These are phyloP conservation scores for Strix aluco DNA, from an alignment of 2,113 vertebrate genomes.

Conservation along the genomic window DNA sequence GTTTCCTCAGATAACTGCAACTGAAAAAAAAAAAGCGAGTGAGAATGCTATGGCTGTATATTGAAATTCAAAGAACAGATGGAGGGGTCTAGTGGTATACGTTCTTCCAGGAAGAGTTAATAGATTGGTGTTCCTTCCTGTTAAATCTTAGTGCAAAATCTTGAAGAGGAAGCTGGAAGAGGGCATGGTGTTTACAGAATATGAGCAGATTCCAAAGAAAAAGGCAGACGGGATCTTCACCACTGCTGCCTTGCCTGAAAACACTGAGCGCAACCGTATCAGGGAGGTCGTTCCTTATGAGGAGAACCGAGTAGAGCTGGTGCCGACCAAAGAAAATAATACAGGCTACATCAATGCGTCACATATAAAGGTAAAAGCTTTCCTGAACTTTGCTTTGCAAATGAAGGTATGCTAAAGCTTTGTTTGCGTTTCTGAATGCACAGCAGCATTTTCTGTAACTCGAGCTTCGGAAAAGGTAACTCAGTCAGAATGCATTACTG, in stretches of 20 bases:
- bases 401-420: neutral
- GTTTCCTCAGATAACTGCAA: neutral
- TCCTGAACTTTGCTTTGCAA: neutral
- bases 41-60: neutral
- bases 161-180: slow-evolving; percentile 89
- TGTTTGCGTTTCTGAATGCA: neutral
- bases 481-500: neutral
- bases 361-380: slow-evolving; percentile 84
- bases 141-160: slow-evolving; percentile 83
- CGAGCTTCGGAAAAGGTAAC: neutral
- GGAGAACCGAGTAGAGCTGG: slow-evolving; percentile 90
- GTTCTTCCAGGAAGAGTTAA: neutral
- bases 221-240: slow-evolving; percentile 81
- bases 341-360: slow-evolving; percentile 95
- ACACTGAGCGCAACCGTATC: slow-evolving; percentile 89
- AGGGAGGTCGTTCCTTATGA: slow-evolving; percentile 91
- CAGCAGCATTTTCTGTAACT: neutral
- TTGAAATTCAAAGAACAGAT: neutral
- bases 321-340: slow-evolving; percentile 94
- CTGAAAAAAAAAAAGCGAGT: neutral
- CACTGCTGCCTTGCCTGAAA: slow-evolving; percentile 87
- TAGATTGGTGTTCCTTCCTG: neutral
- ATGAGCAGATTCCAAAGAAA: slow-evolving; percentile 92
- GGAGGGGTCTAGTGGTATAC: neutral
- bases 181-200: slow-evolving; percentile 92